Conservation (phyloP, 2,888 invertebrate species). For the Gymnosoma rotundatum region DNA sequence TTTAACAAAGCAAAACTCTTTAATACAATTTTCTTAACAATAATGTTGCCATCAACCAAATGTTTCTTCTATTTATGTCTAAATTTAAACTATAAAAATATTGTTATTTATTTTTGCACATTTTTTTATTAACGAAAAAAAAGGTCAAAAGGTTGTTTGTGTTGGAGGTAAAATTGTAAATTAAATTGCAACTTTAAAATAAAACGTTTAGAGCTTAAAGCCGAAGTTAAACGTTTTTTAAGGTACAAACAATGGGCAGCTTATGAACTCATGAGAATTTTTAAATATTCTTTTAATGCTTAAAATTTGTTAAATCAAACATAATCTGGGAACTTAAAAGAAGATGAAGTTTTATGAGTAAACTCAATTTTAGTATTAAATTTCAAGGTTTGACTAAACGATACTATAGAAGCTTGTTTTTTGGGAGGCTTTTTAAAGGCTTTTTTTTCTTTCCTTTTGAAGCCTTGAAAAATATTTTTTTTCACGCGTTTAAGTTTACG, state of each 20-base stretch:
- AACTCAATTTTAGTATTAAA: too few species aligned
- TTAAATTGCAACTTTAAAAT: slow-evolving; percentile 30
- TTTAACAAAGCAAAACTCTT: slow-evolving; percentile 1
- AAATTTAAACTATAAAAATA: slow-evolving; percentile 61
- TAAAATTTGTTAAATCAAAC: not conserved
- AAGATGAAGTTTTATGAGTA: not conserved
- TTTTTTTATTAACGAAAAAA: slow-evolving; percentile 18
- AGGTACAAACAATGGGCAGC: not conserved
- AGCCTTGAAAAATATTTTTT: too few species aligned
- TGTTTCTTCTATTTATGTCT: slow-evolving; percentile 63
- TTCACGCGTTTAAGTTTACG: too few species aligned
- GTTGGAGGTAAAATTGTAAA: slow-evolving; percentile 50
- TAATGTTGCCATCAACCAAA: slow-evolving; percentile 63
- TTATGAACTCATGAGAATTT: slow-evolving; percentile 45
- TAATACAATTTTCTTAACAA: not conserved
- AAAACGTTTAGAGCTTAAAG: slow-evolving; percentile 34
- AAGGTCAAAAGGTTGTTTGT: slow-evolving; percentile 56
- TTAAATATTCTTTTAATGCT: not conserved
- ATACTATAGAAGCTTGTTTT: too few species aligned
- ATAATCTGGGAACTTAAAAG: not conserved
- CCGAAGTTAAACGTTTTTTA: not conserved
- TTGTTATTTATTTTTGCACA: slow-evolving; percentile 53
- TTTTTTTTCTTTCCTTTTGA: too few species aligned
- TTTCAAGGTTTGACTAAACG: too few species aligned
- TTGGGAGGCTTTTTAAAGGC: too few species aligned